These are phyloP conservation scores for Coelopa pilipes DNA, from an alignment of 2,888 invertebrate genomes.

Conservation along the genomic window DNA sequence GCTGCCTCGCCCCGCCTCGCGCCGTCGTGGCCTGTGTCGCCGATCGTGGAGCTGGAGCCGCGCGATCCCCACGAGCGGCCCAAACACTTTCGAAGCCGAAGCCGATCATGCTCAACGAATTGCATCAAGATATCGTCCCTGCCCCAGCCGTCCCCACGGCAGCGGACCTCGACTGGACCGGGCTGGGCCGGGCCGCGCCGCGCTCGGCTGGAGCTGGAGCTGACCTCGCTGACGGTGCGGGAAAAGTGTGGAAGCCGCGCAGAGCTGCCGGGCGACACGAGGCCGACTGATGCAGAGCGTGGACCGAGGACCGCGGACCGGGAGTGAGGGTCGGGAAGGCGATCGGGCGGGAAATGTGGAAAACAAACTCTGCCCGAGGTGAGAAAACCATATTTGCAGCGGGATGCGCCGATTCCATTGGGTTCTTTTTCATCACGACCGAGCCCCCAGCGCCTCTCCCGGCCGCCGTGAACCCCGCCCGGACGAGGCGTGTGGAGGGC, in stretches of 20 bases:
- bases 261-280: no score
- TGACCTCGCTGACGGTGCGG: constrained; percentile 4
- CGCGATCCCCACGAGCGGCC: constrained; percentile 6
- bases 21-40: not conserved
- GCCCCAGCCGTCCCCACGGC: not conserved
- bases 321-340: not conserved
- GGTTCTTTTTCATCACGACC: constrained; percentile 1
- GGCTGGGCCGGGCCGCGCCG: constrained; percentile 18
- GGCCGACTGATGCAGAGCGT: not conserved
- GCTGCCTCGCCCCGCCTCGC: not conserved
- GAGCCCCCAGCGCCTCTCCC: no score
- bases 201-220: not conserved
- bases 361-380: constrained; percentile 35
- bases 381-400: constrained; percentile 32
- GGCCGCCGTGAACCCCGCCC: no score
- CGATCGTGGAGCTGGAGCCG: not conserved
- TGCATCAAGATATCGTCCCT: constrained; percentile 31
- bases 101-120: constrained; percentile 36
- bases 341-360: not conserved
- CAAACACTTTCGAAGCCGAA: constrained; percentile 32
- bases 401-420: constrained; percentile 28
- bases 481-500: no score
- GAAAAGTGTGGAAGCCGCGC: constrained; percentile 27
- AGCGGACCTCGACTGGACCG: not conserved
- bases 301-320: not conserved